Percentiles rank a stretch among this genome's conserved stretches.
phyloP scores from a whole-genome alignment of 2,888 invertebrate genomes.

The Agrenia bidenticulata region DNA sequence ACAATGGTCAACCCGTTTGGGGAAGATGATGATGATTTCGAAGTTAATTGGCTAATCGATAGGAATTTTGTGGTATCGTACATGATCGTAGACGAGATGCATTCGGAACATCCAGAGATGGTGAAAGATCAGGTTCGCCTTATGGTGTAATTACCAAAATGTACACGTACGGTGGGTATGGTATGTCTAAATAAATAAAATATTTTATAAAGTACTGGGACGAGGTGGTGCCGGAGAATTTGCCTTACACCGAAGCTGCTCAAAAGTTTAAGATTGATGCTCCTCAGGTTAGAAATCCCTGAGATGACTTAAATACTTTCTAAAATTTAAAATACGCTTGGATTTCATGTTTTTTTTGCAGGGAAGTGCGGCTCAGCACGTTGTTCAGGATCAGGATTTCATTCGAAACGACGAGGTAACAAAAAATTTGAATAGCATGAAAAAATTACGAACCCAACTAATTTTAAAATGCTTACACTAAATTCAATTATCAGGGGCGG shows the following conservation, averaged over 20 bases:
- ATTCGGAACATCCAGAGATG: constrained; percentile 55
- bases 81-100: constrained; percentile 91
- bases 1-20: constrained; percentile 68
- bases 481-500: too few relatives aligned
- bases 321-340: too few relatives aligned
- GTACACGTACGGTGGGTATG: constrained; percentile 88
- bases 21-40: constrained; percentile 87
- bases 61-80: constrained; percentile 70
- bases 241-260: constrained; percentile 85
- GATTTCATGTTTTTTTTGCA: not conserved
- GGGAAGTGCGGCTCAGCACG: constrained; percentile 16
- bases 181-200: constrained; percentile 55
- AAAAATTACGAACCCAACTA: too few relatives aligned
- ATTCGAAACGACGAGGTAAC: not conserved
- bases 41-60: constrained; percentile 59
- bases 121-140: too few relatives aligned
- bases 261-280: constrained; percentile 61
- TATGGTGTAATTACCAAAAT: too few relatives aligned
- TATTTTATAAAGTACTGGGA: too few relatives aligned
- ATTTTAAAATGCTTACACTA: not conserved
- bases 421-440: not conserved
- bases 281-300: too few relatives aligned
- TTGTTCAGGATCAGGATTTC: constrained; percentile 3
- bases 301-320: too few relatives aligned
- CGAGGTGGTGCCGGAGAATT: constrained; percentile 72